These are phyloP conservation scores for Trichechus manatus DNA, from an alignment of 2,113 vertebrate species.

Conservation along the genomic window DNA sequence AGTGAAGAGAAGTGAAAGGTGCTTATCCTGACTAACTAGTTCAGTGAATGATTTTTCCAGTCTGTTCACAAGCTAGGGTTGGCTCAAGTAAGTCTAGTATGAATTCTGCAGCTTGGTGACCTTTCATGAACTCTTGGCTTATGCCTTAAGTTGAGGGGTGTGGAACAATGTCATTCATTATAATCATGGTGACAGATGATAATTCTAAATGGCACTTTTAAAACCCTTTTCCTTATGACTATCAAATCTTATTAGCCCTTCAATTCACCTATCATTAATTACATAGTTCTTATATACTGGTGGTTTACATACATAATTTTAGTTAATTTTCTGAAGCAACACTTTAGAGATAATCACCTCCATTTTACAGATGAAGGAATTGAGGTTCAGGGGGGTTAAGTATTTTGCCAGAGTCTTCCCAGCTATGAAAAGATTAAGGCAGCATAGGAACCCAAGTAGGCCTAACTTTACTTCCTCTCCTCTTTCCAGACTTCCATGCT, in stretches of 20 bases:
- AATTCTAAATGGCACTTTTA: background rate
- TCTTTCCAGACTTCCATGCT: background rate
- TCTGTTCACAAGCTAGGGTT: background rate
- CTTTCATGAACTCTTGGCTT: slow-evolving; percentile 45
- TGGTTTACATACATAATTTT: background rate
- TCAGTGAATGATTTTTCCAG: background rate
- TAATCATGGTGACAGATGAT: slow-evolving; percentile 37
- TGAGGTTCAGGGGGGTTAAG: background rate
- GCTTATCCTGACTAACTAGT: background rate
- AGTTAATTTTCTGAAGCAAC: slow-evolving; percentile 24
- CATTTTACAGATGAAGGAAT: slow-evolving; percentile 21
- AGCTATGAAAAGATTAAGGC: background rate
- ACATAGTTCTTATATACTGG: background rate
- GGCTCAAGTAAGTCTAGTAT: background rate
- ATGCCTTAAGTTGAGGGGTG: slow-evolving; percentile 4
- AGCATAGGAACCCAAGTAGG: background rate
- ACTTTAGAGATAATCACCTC: slow-evolving; percentile 13
- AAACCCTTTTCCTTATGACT: background rate
- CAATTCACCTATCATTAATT: slow-evolving; percentile 36
- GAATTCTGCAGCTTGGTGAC: background rate
- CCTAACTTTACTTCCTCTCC: background rate
- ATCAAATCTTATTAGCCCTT: slow-evolving; percentile 38
- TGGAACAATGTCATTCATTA: slow-evolving; percentile 13
- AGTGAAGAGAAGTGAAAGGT: background rate
- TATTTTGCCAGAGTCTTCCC: background rate